Evolutionary conservation across 2,888 invertebrate genomes (phyloP).

Genomic region (Drosophila imparisetae): DNA sequence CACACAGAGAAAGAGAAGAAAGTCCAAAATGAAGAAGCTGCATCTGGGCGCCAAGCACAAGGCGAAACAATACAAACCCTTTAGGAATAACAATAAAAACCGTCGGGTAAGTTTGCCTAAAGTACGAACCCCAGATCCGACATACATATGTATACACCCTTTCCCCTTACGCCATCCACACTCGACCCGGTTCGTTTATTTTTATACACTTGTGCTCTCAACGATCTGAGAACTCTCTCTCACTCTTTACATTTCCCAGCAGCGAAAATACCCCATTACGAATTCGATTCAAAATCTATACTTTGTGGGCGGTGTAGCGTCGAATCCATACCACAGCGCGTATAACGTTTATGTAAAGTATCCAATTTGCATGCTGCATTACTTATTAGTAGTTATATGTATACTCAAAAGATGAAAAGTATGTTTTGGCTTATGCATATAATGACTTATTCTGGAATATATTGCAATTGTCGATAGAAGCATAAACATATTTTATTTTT

Average conservation of each 20-base stretch:
- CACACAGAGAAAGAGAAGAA: not conserved
- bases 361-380: not conserved
- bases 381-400: not conserved
- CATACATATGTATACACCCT: not conserved
- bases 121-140: constrained; percentile 30
- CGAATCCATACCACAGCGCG: not conserved
- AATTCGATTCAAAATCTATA: not conserved
- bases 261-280: not conserved
- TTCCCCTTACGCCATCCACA: not conserved
- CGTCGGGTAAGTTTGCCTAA: constrained; percentile 83
- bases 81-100: constrained; percentile 80
- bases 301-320: not conserved
- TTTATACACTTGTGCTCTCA: constrained; percentile 50
- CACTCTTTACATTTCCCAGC: constrained; percentile 14
- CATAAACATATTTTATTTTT: not conserved
- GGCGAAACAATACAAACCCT: constrained; percentile 75
- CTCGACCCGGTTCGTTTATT: constrained; percentile 50
- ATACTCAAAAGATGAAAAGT: rapidly evolving
- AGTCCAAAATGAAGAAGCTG: constrained; percentile 77
- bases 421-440: not conserved
- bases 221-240: constrained; percentile 22
- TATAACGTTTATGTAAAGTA: not conserved
- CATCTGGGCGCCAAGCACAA: constrained; percentile 78
- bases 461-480: not conserved
- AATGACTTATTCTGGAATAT: not conserved